phyloP scores from a whole-genome alignment of 37 sponge, comb jelly and placozoan genomes.

The Hexactinellida sp. region DNA sequence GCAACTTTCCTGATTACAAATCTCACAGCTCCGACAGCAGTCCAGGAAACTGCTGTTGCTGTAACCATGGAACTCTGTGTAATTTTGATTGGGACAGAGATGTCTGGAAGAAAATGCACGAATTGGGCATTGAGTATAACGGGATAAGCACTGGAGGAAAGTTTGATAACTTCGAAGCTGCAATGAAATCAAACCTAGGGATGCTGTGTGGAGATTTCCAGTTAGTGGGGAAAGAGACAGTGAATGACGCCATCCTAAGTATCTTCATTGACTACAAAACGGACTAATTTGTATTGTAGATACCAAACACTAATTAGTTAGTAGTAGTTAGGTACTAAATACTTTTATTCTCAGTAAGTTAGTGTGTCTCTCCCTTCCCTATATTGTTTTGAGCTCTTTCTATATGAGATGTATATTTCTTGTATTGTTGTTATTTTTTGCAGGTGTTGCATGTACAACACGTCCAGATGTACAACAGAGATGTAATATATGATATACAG shows the following conservation, averaged over 20 bases:
- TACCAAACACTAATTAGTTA: no score
- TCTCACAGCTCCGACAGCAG: background rate
- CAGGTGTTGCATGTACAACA: no score
- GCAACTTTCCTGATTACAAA: background rate
- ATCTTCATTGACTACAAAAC: slow-evolving; percentile 9
- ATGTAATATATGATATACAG: no score
- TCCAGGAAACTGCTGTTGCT: background rate
- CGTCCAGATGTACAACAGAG: no score
- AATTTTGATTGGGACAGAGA: background rate
- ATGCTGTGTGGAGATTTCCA: background rate
- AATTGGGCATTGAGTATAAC: background rate
- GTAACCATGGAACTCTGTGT: background rate
- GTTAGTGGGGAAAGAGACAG: background rate
- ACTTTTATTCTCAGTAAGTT: no score
- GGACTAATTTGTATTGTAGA: no score
- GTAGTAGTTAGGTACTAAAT: no score
- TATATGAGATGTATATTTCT: no score
- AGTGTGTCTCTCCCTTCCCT: no score
- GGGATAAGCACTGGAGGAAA: background rate
- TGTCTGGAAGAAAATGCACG: background rate
- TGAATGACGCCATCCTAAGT: background rate
- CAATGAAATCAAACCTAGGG: background rate
- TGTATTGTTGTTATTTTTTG: no score
- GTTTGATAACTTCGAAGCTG: background rate
- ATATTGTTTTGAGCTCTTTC: no score